Evolutionary conservation across 92 coral and sea anemone genomes (phyloP).

Genomic region (Phenganax marumi): DNA sequence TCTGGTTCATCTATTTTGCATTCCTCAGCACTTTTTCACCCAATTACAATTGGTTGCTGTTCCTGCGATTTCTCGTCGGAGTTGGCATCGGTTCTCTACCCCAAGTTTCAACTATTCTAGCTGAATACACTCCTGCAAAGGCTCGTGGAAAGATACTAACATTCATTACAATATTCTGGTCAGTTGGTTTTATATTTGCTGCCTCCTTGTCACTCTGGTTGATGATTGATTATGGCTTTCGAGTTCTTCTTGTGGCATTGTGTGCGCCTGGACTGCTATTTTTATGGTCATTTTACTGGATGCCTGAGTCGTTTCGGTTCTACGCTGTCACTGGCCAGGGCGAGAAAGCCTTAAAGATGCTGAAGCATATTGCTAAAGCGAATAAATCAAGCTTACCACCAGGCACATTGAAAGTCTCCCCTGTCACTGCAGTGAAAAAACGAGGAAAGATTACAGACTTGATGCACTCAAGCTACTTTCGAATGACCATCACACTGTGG

Average conservation of each 20-base stretch:
- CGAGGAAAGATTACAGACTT: slow-evolving; percentile 73
- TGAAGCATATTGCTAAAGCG: slow-evolving; percentile 56
- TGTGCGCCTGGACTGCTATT: slow-evolving; percentile 29
- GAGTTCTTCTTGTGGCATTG: slow-evolving; percentile 40
- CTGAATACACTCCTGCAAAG: slow-evolving; percentile 38
- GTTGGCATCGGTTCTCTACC: slow-evolving; percentile 62
- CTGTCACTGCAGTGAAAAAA: slow-evolving; percentile 59
- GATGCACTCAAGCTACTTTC: slow-evolving; percentile 61
- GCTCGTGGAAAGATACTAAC: slow-evolving; percentile 43
- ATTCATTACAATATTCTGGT: slow-evolving; percentile 49
- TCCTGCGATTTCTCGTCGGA: slow-evolving; percentile 61
- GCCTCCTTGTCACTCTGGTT: slow-evolving; percentile 33
- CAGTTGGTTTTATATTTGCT: slow-evolving; percentile 43
- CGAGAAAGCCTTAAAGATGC: slow-evolving; percentile 62
- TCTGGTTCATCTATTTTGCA: slow-evolving; percentile 65
- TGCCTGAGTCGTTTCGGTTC: slow-evolving; percentile 79
- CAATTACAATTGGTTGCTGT: slow-evolving; percentile 54
- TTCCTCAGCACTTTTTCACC: slow-evolving; percentile 66
- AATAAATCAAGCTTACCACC: slow-evolving; percentile 68
- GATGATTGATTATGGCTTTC: slow-evolving; percentile 32
- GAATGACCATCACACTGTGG: slow-evolving; percentile 78
- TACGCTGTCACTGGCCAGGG: slow-evolving; percentile 70
- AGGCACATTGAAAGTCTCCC: slow-evolving; percentile 69
- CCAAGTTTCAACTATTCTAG: slow-evolving; percentile 40
- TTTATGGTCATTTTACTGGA: slow-evolving; percentile 54